Conservation (phyloP, 2,888 invertebrate genomes). For the Apamea anceps region DNA sequence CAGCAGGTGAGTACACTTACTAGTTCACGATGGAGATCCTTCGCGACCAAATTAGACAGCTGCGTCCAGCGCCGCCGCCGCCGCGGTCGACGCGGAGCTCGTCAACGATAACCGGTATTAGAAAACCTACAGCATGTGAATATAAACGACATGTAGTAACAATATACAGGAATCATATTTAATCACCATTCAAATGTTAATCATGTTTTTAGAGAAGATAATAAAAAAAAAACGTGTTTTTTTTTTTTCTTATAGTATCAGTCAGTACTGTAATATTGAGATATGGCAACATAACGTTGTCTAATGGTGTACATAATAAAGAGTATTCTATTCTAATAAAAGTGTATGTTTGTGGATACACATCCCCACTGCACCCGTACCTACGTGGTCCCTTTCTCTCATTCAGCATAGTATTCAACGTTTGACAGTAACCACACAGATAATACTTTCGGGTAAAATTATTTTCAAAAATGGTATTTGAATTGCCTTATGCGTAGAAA, state of each 20-base stretch:
- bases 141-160: neutral
- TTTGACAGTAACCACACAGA: neutral
- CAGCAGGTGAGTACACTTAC: conserved; percentile 22
- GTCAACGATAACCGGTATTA: conserved; percentile 89
- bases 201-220: neutral
- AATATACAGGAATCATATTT: neutral
- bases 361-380: neutral
- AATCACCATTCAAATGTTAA: neutral
- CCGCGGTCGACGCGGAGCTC: conserved; percentile 95
- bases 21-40: conserved; percentile 99
- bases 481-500: neutral
- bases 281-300: neutral
- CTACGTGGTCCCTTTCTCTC: neutral
- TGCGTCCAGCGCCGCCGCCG: conserved; percentile 96
- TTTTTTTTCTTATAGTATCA: neutral
- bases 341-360: neutral
- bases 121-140: conserved; percentile 18
- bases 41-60: conserved; percentile 90
- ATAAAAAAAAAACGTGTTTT: neutral
- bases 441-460: neutral
- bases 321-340: neutral
- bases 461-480: neutral
- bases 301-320: neutral
- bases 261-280: neutral
- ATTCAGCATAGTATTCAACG: neutral